Evolutionary conservation across 2,888 invertebrate species (phyloP).

Genomic region (Eupeodes luniger): DNA sequence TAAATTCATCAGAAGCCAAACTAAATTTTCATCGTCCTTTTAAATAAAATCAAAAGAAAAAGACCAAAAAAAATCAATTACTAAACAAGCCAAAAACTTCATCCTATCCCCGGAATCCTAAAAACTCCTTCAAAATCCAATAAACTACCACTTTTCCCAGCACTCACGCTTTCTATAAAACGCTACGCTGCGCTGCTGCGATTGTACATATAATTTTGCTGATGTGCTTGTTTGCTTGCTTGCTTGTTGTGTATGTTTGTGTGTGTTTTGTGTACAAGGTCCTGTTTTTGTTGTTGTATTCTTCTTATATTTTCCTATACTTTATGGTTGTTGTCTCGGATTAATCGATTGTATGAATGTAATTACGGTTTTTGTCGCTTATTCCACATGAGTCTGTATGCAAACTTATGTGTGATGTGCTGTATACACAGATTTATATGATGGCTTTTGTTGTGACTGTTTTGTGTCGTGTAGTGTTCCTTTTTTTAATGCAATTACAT

Average conservation of each 20-base stretch:
- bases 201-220: slow-evolving; percentile 53
- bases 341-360: slow-evolving; percentile 71
- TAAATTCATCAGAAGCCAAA: slow-evolving; percentile 64
- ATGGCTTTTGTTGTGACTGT: background rate
- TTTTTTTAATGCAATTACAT: slow-evolving; percentile 21
- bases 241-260: slow-evolving; percentile 17
- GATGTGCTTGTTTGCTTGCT: slow-evolving; percentile 28
- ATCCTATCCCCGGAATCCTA: slow-evolving; percentile 50
- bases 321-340: slow-evolving; percentile 50
- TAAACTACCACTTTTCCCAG: slow-evolving; percentile 45
- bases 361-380: slow-evolving; percentile 53
- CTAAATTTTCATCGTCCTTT: slow-evolving; percentile 56
- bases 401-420: background rate
- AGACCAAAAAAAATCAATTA: slow-evolving; percentile 51
- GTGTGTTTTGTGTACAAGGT: slow-evolving; percentile 3
- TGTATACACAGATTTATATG: slow-evolving; percentile 31
- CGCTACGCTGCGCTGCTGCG: slow-evolving; percentile 4
- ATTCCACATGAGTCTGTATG: background rate
- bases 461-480: background rate
- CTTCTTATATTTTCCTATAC: slow-evolving; percentile 27
- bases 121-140: slow-evolving; percentile 67
- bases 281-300: slow-evolving; percentile 30
- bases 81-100: slow-evolving; percentile 73
- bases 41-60: slow-evolving; percentile 33
- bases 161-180: background rate